phyloP scores from a whole-genome alignment of 2,888 invertebrate genomes.

The Ectobius pallidus region DNA sequence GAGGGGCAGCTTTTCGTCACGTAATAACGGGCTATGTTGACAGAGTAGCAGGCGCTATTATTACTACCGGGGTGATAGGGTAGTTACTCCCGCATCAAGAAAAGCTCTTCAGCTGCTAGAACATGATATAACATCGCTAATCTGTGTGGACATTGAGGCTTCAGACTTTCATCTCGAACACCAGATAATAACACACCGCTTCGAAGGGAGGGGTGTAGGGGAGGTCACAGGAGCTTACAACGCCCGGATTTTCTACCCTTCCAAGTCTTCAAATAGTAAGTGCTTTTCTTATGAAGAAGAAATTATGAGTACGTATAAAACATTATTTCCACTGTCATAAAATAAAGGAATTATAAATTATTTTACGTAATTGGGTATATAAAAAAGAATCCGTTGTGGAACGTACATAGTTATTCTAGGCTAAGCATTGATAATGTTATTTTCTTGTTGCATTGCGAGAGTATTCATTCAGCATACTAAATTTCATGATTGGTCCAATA shows the following conservation, averaged over 20 bases:
- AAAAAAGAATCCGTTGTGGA: too few relatives aligned
- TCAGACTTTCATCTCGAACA: constrained; percentile 26
- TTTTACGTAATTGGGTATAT: too few relatives aligned
- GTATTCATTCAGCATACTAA: too few relatives aligned
- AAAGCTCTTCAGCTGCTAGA: constrained; percentile 4
- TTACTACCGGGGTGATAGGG: neutral
- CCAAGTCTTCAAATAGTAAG: neutral
- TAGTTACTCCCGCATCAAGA: neutral
- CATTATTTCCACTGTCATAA: too few relatives aligned
- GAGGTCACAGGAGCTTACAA: neutral
- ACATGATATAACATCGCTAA: constrained; percentile 17
- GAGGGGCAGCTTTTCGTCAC: neutral
- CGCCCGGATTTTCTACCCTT: neutral
- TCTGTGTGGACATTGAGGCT: constrained; percentile 30
- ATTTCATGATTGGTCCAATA: too few relatives aligned
- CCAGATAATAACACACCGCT: constrained; percentile 17
- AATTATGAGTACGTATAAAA: too few relatives aligned
- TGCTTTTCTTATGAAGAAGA: too few relatives aligned
- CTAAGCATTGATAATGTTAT: too few relatives aligned
- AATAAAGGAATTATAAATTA: too few relatives aligned
- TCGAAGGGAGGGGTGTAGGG: neutral
- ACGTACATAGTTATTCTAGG: too few relatives aligned
- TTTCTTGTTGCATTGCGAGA: too few relatives aligned
- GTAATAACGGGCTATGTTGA: neutral
- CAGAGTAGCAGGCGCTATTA: neutral